Base-by-base conservation (phyloP, 2,888 invertebrate genomes). In the Latrodectus elegans region DNA sequence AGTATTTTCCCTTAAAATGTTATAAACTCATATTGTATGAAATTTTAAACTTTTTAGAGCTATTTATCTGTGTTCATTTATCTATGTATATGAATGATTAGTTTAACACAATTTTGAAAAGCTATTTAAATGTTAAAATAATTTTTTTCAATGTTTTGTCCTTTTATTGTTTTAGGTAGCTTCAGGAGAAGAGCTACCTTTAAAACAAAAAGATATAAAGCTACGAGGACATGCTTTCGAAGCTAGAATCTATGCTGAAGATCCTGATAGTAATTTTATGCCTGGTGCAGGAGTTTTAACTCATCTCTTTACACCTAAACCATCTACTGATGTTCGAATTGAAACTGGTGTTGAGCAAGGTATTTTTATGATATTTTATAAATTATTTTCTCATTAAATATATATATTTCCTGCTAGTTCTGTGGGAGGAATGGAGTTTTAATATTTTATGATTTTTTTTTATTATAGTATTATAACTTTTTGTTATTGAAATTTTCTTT, bases 211-310 rank as follows among this genome's bases (percentile, higher is more conserved):
- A 0, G 94, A 98, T 89, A 95, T 99, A 74, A 92, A 92, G 8
- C 93, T 96, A 0, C 94, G 93, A 0, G 99, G 99, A 0, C 98
- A 99, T 92, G 95, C 99, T 0, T 97, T 99, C 90, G 99, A 99
- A 93, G 98, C 98, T 52, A 94, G 99, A 89, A 96, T 99, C 90
- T 99, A 99, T 92, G 99, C 99, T 0, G 99, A 99, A 91, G 94
- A 94, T 90, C 94, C 94, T 0, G 92, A 92, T 84, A 93, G 93
- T 64, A 96, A 95, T 52, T 99, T 99, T 93, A 93, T 99, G 92
- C 99, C 99, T 0, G 96, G 97, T 15, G 98, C 99, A 17, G 99
- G 99, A 8, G 95, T 95, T 0, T 93, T 99, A 64, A 93, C 94
- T 75, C 94, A 96, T 91, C 93, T 99, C 67, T 93, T 93, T 10